Evolutionary conservation across 92 coral and sea anemone species (phyloP), one percentile per base, ranked within the genome.

Genomic region (Bergia sp.): DNA sequence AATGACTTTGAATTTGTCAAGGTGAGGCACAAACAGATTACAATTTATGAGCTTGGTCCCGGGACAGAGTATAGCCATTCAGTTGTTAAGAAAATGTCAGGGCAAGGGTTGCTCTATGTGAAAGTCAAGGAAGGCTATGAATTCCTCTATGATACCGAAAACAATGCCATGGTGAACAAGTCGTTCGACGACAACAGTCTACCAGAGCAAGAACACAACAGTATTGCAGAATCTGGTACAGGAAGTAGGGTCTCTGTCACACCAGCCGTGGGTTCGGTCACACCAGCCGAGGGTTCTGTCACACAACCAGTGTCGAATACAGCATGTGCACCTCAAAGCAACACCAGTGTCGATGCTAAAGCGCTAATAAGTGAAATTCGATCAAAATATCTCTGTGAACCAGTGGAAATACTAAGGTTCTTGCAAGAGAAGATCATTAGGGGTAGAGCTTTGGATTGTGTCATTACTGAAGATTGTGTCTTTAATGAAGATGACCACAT

Each of bases 1-100:
- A 78, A 87, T 65, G 75, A 78, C 49, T 87, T 76, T 87, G 90
- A 76, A 11, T 76, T 76, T 78, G 90, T 76, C 1, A 79, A 76
- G 82, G 76, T 88, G 29, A 79, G 77, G 42, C 38, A 88, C 57
- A 88, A 88, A 69, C 12, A 71, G 69, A 88, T 77, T 42, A 37
- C 90, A 57, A 64, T 37, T 15, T 50, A 47, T 39, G 57, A 61
- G 57, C 76, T 77, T 50, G 85, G 85, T 7, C 69, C 85, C 82
- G 90, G 81, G 45, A 88, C 91, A 7, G 91, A 88, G 85, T 88
- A 80, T 65, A 88, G 73, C 76, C 50, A 88, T 81, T 81, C 91
- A 20, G 91, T 88, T 37, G 87, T 88, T 41, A 81, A 80, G 76
- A 88, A 72, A 69, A 80, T 88, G 91, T 85, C 86, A 47, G 80